Evolutionary conservation across 1,140 invertebrate genomes (phyloP).

Genomic region (Cyrtorhinus lividipennis): DNA sequence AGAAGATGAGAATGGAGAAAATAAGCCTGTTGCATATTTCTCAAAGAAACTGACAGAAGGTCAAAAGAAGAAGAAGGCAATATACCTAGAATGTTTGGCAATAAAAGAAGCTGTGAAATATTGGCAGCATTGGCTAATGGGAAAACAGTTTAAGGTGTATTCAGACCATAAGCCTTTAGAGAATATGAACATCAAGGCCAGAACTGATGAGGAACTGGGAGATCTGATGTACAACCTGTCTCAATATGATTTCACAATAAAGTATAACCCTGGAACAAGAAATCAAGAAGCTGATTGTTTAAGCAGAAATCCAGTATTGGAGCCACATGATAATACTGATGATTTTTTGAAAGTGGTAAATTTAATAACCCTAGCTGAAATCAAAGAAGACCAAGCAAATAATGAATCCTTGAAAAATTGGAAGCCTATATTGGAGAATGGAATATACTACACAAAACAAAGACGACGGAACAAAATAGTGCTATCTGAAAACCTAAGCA

Average conservation of each 20-base stretch:
- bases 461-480: slow-evolving; percentile 4
- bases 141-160: slow-evolving; percentile 29
- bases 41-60: slow-evolving; percentile 25
- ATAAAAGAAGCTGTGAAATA: too few species aligned
- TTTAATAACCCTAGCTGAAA: slow-evolving; percentile 2
- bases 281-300: too few species aligned
- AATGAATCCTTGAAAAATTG: background rate
- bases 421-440: too few species aligned
- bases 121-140: background rate
- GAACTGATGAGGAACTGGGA: slow-evolving; percentile 28
- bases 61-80: slow-evolving; percentile 29
- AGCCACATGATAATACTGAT: background rate
- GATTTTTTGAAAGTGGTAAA: slow-evolving; percentile 10
- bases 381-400: background rate
- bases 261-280: slow-evolving; percentile 22
- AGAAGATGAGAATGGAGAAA: slow-evolving; percentile 22
- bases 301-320: too few species aligned
- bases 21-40: slow-evolving; percentile 28
- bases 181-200: too few species aligned
- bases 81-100: slow-evolving; percentile 29
- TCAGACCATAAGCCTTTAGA: slow-evolving; percentile 32
- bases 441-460: background rate
- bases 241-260: slow-evolving; percentile 28
- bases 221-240: slow-evolving; percentile 30
- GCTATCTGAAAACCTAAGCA: background rate